Base-by-base conservation (phyloP, 2,113 vertebrate species). In the Smithornis capensis region DNA sequence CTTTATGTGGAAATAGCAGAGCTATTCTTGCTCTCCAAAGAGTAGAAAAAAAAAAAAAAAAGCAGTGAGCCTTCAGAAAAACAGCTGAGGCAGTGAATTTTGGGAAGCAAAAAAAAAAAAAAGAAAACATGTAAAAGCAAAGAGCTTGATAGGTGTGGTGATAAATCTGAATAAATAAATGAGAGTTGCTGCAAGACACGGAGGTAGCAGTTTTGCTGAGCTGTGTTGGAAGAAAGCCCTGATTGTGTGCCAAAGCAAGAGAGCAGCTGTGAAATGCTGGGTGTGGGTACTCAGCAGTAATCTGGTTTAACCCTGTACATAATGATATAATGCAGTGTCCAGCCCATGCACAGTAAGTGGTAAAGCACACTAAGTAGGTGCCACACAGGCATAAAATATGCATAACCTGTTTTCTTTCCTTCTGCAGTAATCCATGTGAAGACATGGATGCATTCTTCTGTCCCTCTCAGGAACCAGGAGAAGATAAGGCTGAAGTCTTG, bases 91-190 rank as follows among this genome's bases (percentile, higher is more conserved):
- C 2, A 19, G 49, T 65, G 56, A 92, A 87, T 53, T 86, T 35
- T 19, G 18, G 31, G 50, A 44, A 81, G 59, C 22, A 57, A 53
- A 31, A 21, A n/a, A 37, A 28, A 23, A 8, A 35, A 33, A 40
- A 40, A 56, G 59, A 59, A 76, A 24, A 3, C 60, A 57, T 40
- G 68, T 89, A 74, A 94, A 95, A 92, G 59, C 57, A 12, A 90
- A 87, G 80, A 83, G 68, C 94, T 93, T 83, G 82, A 94, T 94
- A 97, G 95, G 96, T 96, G 89, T 93, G 93, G 96, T 90, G 78
- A 95, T 97, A 97, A 95, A 97, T 94, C 91, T 97, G 93, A 96
- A 97, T 95, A 96, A 96, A 97, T 96, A 96, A 97, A 94, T 92
- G 89, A 96, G 82, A 89, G 75, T 90, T 96, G 90, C 95, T 94